Percentiles rank a stretch among this genome's conserved stretches.
phyloP scores from a whole-genome alignment of 2,113 vertebrate genomes.

The Muscicapa adusta region DNA sequence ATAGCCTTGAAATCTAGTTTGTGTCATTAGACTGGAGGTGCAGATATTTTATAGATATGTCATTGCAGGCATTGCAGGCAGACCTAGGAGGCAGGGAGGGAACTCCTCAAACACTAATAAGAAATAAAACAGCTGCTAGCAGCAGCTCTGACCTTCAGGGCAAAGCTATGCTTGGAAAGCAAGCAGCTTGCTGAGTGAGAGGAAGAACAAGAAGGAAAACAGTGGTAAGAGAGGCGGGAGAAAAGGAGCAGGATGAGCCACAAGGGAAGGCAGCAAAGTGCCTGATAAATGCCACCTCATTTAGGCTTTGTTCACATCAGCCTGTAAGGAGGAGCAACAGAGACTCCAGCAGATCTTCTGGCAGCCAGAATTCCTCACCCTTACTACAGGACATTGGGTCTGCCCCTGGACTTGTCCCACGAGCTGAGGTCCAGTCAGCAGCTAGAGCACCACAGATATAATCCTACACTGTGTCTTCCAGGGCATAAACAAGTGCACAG shows the following conservation, averaged over 20 bases:
- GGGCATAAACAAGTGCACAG: neutral
- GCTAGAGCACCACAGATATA: neutral
- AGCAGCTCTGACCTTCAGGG: conserved; percentile 15
- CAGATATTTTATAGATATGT: neutral
- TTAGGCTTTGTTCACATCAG: neutral
- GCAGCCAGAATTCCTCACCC: neutral
- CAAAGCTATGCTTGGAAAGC: neutral
- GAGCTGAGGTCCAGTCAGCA: neutral
- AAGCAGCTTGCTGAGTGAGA: neutral
- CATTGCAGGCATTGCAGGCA: neutral
- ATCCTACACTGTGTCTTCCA: neutral
- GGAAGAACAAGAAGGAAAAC: neutral
- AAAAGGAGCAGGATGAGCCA: neutral
- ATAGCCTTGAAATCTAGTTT: conserved; percentile 24
- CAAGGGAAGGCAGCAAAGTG: neutral
- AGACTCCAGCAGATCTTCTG: too few species aligned
- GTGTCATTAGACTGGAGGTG: conserved; percentile 13
- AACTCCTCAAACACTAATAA: conserved; percentile 23
- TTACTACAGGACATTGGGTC: neutral
- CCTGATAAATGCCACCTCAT: neutral
- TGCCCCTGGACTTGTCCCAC: neutral
- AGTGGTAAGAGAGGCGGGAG: neutral
- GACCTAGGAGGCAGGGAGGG: conserved; percentile 10
- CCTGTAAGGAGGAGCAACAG: neutral
- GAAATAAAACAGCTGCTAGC: neutral